Evolutionary conservation across 1,140 invertebrate species (phyloP).

Genomic region (Drosophila busckii): DNA sequence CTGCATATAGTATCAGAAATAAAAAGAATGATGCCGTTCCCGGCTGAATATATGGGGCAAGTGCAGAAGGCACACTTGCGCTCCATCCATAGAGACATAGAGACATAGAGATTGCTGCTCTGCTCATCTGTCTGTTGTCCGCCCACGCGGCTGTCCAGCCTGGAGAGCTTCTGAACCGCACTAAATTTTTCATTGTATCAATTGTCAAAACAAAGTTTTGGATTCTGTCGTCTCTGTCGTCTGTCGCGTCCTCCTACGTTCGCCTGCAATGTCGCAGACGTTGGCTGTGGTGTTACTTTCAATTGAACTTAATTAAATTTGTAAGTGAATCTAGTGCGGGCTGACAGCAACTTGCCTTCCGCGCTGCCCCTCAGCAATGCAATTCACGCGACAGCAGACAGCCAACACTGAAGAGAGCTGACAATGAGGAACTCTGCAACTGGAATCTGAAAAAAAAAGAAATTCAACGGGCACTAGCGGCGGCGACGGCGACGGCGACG

Average conservation of each 20-base stretch:
- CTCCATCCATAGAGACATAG: constrained; percentile 46
- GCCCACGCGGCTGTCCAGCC: constrained; percentile 27
- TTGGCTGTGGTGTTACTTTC: constrained; percentile 70
- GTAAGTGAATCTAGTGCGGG: constrained; percentile 78
- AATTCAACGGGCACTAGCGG: too few relatives aligned
- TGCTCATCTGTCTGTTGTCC: neutral
- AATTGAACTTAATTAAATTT: constrained; percentile 79
- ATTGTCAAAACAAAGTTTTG: constrained; percentile 76
- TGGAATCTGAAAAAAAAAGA: too few relatives aligned
- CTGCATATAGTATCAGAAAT: constrained; percentile 19
- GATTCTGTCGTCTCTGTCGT: constrained; percentile 27
- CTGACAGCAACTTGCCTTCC: constrained; percentile 3
- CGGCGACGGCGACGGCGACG: too few relatives aligned
- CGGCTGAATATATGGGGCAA: constrained; percentile 50
- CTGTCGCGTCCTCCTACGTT: neutral
- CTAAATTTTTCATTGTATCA: constrained; percentile 76
- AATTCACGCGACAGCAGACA: constrained; percentile 16
- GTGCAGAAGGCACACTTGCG: constrained; percentile 33
- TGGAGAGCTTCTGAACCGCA: constrained; percentile 21
- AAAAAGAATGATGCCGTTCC: constrained; percentile 48
- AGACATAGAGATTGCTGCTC: constrained; percentile 25
- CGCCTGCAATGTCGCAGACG: neutral
- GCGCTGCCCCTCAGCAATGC: constrained; percentile 5
- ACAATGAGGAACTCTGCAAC: constrained; percentile 31
- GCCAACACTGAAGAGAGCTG: too few relatives aligned